Evolutionary conservation across 2,797 vertebrate species (phyloP).

Genomic region (Petrocephalus sullivani): DNA sequence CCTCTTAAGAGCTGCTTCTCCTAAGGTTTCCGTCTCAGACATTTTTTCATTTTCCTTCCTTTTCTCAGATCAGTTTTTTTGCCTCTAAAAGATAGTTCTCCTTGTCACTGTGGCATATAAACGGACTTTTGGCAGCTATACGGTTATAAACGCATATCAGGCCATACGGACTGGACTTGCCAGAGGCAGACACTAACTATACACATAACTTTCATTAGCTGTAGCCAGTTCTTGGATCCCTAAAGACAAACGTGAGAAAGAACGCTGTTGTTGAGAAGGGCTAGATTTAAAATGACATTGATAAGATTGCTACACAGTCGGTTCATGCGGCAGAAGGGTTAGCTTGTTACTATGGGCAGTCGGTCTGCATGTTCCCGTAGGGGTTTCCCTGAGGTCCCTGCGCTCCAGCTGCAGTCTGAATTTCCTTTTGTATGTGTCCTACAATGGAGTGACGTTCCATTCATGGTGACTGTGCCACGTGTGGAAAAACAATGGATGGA

Average conservation of each 20-base stretch:
- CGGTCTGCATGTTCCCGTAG: background rate
- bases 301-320: background rate
- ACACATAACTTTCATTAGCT: background rate
- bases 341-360: background rate
- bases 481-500: background rate
- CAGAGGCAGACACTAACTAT: background rate
- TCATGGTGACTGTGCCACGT: background rate
- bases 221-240: background rate
- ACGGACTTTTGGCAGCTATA: background rate
- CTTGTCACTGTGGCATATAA: background rate
- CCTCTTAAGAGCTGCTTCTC: background rate
- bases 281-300: background rate
- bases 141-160: background rate
- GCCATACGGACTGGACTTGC: background rate
- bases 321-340: background rate
- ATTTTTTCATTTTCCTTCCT: constrained; percentile 15
- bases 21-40: background rate
- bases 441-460: background rate
- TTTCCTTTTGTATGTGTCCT: background rate
- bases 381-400: too few species aligned
- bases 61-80: background rate
- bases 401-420: too few species aligned
- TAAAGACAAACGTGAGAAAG: background rate
- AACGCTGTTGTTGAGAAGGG: background rate
- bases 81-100: background rate